A percentile compares a stretch with the other conserved stretches of the same genome.
Evolutionary conservation across 2,113 vertebrate genomes (phyloP).

Genomic region (Agelaius tricolor): DNA sequence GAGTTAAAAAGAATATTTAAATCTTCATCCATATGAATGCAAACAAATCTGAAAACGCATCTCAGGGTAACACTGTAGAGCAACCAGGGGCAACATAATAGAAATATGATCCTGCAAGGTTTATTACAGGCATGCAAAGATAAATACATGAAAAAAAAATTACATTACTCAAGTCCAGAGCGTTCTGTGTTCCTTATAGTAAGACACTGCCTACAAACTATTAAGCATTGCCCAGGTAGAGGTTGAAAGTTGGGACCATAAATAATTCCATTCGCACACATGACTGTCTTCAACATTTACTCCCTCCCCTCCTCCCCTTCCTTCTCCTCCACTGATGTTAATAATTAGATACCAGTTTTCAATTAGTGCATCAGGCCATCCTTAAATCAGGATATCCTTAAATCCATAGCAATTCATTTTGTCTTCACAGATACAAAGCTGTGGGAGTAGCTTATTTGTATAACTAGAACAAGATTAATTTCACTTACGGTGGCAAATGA

Average conservation of each 20-base stretch:
- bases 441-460: background rate
- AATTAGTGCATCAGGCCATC: background rate
- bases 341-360: background rate
- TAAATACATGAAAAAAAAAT: background rate
- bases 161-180: background rate
- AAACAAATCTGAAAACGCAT: background rate
- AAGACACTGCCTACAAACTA: background rate
- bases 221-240: background rate
- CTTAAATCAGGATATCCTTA: background rate
- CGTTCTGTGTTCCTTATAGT: background rate
- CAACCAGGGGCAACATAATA: background rate
- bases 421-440: background rate
- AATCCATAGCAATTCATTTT: background rate
- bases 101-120: background rate
- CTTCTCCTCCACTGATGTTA: background rate
- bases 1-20: background rate
- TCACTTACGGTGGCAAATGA: background rate
- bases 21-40: background rate
- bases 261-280: background rate
- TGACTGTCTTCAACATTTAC: background rate
- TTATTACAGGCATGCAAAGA: background rate
- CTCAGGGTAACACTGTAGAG: background rate
- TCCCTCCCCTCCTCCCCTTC: background rate
- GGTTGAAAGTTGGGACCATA: background rate
- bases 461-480: background rate